These are phyloP conservation scores for Hirundo rustica DNA, from an alignment of 2,797 vertebrate genomes.

Conservation along the genomic window DNA sequence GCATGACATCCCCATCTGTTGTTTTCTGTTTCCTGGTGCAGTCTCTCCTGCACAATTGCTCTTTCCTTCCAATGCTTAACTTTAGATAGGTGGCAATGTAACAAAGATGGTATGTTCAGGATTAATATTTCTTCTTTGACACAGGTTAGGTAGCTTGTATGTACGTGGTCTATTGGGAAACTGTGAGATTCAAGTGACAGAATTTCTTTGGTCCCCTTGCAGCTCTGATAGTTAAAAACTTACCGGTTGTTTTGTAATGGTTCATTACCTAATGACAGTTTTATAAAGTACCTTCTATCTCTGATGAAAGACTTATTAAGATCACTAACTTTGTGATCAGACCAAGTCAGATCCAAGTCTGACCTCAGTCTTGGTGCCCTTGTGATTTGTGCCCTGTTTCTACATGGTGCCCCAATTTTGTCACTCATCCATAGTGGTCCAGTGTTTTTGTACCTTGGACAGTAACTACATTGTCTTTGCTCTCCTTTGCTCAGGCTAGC, in stretches of 20 bases:
- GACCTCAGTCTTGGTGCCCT: background rate
- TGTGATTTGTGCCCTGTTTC: background rate
- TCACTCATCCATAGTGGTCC: background rate
- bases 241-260: background rate
- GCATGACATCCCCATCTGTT: background rate
- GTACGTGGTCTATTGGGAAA: background rate
- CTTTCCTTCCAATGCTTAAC: background rate
- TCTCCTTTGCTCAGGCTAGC: background rate
- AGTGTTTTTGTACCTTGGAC: background rate
- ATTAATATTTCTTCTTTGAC: background rate
- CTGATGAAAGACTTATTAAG: background rate
- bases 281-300: background rate
- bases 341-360: background rate
- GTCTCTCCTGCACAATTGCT: background rate
- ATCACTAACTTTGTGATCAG: background rate
- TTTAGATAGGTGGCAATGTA: background rate
- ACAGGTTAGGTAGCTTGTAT: background rate
- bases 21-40: background rate
- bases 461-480: background rate
- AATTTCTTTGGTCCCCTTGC: background rate
- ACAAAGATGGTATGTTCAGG: background rate
- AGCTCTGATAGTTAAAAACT: background rate
- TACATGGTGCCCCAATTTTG: background rate
- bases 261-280: background rate
- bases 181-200: background rate